phyloP scores from a whole-genome alignment of 1,140 invertebrate species.

The Berghia stephanieae region DNA sequence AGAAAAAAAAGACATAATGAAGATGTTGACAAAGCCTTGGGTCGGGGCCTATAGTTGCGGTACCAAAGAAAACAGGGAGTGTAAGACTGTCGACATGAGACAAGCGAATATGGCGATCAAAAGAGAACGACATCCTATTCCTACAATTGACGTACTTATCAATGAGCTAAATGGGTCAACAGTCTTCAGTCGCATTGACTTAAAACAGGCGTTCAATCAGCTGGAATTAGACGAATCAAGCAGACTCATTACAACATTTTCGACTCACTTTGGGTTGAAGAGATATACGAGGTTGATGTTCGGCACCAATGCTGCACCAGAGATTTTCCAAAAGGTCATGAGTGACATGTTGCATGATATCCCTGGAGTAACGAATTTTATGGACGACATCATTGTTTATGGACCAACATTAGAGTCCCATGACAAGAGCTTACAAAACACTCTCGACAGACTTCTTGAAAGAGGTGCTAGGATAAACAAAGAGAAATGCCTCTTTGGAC shows the following conservation, averaged over 20 bases:
- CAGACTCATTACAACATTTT: constrained; percentile 41
- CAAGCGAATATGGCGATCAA: constrained; percentile 38
- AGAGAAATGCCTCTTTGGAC: constrained; percentile 38
- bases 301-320: constrained; percentile 38
- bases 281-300: constrained; percentile 46
- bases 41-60: constrained; percentile 47
- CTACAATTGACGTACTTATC: constrained; percentile 51
- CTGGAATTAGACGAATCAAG: constrained; percentile 30
- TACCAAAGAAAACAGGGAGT: constrained; percentile 18
- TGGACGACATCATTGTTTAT: constrained; percentile 47
- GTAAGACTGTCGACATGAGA: constrained; percentile 48
- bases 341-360: constrained; percentile 26
- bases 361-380: constrained; percentile 34
- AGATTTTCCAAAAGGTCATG: constrained; percentile 39
- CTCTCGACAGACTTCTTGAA: constrained; percentile 26
- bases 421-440: constrained; percentile 14
- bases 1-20: constrained; percentile 31
- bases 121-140: constrained; percentile 45
- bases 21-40: constrained; percentile 43
- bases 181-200: constrained; percentile 40
- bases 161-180: constrained; percentile 37
- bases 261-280: constrained; percentile 37
- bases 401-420: constrained; percentile 32
- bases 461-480: constrained; percentile 38
- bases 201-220: constrained; percentile 41